Base-by-base conservation (phyloP, 2,113 vertebrate species). In the Oceanites oceanicus region DNA sequence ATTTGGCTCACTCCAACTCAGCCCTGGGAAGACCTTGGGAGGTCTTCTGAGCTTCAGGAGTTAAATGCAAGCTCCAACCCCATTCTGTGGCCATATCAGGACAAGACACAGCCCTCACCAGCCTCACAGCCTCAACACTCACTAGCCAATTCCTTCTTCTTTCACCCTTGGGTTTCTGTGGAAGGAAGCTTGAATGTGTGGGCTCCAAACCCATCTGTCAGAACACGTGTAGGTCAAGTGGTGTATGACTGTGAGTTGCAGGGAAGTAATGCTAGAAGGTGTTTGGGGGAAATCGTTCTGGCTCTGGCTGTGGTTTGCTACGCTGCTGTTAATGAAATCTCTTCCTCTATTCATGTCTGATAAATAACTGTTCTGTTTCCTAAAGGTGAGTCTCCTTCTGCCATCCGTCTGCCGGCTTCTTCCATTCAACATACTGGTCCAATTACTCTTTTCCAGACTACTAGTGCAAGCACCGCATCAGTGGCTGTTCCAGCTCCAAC, bases 401-500 rank as follows among this genome's bases (percentile, higher is more conserved):
- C 96, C 50, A 81, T 97, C 84, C 87, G 58, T 66, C 90, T 98
- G 87, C 95, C 97, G 1, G 93, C 97, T 58, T 89, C 97, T 94
- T 70, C 97, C 74, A 89, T 97, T 90, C 98, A 96, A 40, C 95
- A 78, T 66, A 76, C 97, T 85, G 94, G 84, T 94, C 96, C 98
- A 76, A 81, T 98, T 86, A 87, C 98, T 13, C 68, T 98, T 90
- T 98, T 98, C 96, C 98, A 98, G 97, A 95, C 96, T 77, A 92
- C 85, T 5, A 94, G 96, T 73, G 93, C 97, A 93, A 98, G 86
- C 79, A 88, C 94, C 66, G 70, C 98, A 6, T 90, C 96, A 36
- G 73, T 98, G 92, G 86, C 98, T 27, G 56, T 97, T 62, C 96
- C 96, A 91, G 52, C 95, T 88, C 92, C 97, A 86, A 67, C 76